phyloP scores from a whole-genome alignment of 2,888 invertebrate species.

The Andricus curvator region DNA sequence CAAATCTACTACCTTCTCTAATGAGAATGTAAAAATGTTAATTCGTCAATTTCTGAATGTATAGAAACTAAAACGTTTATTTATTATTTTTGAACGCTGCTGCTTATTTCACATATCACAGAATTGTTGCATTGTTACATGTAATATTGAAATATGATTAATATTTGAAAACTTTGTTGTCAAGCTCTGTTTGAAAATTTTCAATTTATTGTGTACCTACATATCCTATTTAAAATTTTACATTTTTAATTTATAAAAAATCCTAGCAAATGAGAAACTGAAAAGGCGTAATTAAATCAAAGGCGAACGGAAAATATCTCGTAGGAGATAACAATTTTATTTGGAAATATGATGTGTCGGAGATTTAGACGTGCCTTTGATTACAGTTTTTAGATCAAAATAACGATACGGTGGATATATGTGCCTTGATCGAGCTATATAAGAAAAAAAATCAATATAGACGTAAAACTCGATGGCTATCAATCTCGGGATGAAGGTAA shows the following conservation, averaged over 20 bases:
- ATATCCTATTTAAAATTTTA: neutral
- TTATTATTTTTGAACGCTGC: too few relatives aligned
- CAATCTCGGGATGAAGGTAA: conserved; percentile 27
- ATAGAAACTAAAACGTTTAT: too few relatives aligned
- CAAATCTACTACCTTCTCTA: too few relatives aligned
- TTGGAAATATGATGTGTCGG: neutral
- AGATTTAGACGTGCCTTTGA: conserved; percentile 20
- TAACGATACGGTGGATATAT: conserved; percentile 10
- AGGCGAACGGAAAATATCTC: neutral
- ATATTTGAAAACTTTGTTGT: too few relatives aligned
- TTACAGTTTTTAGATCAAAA: conserved; percentile 16
- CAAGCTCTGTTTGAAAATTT: neutral
- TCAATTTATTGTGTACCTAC: neutral
- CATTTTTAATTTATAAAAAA: neutral
- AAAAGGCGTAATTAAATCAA: neutral
- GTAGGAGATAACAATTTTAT: neutral
- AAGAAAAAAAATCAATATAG: conserved; percentile 30
- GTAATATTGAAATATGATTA: too few relatives aligned
- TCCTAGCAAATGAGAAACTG: too few relatives aligned
- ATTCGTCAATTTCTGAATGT: too few relatives aligned
- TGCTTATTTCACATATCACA: too few relatives aligned
- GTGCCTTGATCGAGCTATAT: conserved; percentile 4
- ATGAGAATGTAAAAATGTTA: too few relatives aligned
- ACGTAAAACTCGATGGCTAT: conserved; percentile 20
- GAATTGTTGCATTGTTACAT: too few relatives aligned